Conservation (phyloP, 2,113 vertebrate genomes). For the Carettochelys insculpta region DNA sequence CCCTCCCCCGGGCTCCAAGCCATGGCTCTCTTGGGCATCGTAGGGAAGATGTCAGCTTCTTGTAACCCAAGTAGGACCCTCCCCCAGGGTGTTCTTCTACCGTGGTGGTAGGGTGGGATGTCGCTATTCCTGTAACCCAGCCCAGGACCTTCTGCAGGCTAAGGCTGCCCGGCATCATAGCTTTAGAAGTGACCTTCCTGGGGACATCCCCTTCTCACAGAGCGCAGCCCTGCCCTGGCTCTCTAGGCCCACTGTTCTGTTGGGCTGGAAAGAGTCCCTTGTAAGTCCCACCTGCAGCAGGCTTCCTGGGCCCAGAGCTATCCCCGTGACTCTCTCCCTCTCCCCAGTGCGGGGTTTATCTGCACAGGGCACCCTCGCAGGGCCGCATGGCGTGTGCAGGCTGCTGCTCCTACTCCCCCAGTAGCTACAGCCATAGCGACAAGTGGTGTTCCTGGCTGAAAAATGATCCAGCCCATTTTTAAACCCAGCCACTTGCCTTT, state of each 20-base stretch:
- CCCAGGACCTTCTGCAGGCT: neutral
- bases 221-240: neutral
- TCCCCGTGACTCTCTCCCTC: neutral
- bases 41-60: too few relatives aligned
- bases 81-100: too few relatives aligned
- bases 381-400: neutral
- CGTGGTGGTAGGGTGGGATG: too few relatives aligned
- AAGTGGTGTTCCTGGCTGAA: neutral
- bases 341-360: too few relatives aligned
- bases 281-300: neutral
- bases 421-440: neutral
- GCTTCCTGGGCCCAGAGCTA: neutral
- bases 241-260: neutral
- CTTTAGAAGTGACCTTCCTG: neutral
- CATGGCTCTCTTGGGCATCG: too few relatives aligned
- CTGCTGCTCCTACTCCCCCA: neutral
- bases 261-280: neutral
- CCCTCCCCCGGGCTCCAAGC: too few relatives aligned
- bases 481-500: neutral
- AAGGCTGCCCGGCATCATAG: neutral
- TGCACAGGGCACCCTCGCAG: too few relatives aligned
- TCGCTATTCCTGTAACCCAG: too few relatives aligned
- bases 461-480: conserved; percentile 14
- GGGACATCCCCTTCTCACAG: neutral
- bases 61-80: too few relatives aligned